Percentiles rank a stretch among this genome's conserved stretches.
Conservation (phyloP, 2,888 invertebrate species). For the Campoplex capitator region DNA sequence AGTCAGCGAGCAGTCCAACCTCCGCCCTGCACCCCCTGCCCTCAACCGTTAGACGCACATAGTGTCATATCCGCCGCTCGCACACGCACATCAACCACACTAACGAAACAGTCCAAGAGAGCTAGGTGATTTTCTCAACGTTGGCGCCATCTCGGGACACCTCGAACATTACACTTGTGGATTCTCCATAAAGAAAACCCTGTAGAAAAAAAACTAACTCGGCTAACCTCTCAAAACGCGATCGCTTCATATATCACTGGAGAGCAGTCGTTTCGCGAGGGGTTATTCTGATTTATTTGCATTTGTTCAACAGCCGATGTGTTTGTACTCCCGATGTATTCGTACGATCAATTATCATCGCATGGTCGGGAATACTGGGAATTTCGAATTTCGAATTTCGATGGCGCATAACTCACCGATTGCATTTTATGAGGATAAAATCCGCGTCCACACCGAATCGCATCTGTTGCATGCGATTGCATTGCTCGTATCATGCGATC, state of each 20-base stretch:
- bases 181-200: slow-evolving; percentile 43
- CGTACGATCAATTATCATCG: too few relatives aligned
- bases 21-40: slow-evolving; percentile 48
- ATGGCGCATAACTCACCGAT: too few relatives aligned
- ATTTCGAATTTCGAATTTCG: too few relatives aligned
- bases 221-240: background rate
- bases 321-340: too few relatives aligned
- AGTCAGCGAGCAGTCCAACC: slow-evolving; percentile 57
- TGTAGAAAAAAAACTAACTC: slow-evolving; percentile 39
- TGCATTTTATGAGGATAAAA: too few relatives aligned
- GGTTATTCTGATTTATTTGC: too few relatives aligned
- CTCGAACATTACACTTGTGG: slow-evolving; percentile 70
- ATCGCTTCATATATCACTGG: background rate
- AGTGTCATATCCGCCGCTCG: slow-evolving; percentile 3
- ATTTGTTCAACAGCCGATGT: too few relatives aligned
- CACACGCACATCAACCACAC: slow-evolving; percentile 15
- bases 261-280: too few relatives aligned
- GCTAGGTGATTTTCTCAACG: slow-evolving; percentile 71
- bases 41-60: slow-evolving; percentile 43
- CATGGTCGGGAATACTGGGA: too few relatives aligned
- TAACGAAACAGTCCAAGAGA: slow-evolving; percentile 31
- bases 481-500: too few relatives aligned
- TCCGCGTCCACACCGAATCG: too few relatives aligned
- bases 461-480: too few relatives aligned
- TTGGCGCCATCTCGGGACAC: slow-evolving; percentile 80